These are phyloP conservation scores for Napeogenes inachia DNA, from an alignment of 2,888 invertebrate genomes.

Conservation along the genomic window DNA sequence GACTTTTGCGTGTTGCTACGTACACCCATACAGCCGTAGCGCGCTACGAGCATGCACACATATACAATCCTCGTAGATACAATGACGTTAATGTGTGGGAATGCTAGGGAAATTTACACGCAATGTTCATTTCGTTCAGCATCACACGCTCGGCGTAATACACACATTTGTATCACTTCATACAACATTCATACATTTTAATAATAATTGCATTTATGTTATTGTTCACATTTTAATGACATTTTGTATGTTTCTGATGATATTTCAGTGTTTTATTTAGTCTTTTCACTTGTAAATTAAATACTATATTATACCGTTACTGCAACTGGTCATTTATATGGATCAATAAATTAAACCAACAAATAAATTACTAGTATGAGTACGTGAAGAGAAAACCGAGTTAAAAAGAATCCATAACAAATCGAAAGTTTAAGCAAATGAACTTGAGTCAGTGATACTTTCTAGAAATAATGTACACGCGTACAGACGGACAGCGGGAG, in stretches of 20 bases:
- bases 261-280: background rate
- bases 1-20: slow-evolving; percentile 26
- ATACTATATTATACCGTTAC: no score
- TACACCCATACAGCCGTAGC: slow-evolving; percentile 34
- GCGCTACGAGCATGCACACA: slow-evolving; percentile 33
- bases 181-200: slow-evolving; percentile 58
- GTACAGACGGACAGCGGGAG: slow-evolving; percentile 23
- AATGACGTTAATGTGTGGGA: slow-evolving; percentile 61
- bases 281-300: no score
- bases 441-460: slow-evolving; percentile 59
- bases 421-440: slow-evolving; percentile 71
- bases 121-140: slow-evolving; percentile 58
- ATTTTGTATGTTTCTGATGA: background rate
- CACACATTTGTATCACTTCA: slow-evolving; percentile 69
- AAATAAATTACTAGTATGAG: slow-evolving; percentile 25
- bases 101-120: slow-evolving; percentile 73
- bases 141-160: slow-evolving; percentile 61
- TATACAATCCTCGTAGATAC: slow-evolving; percentile 42
- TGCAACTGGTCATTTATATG: no score
- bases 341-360: background rate
- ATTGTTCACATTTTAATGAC: slow-evolving; percentile 10
- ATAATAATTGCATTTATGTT: slow-evolving; percentile 53
- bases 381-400: slow-evolving; percentile 52
- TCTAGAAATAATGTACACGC: slow-evolving; percentile 62
- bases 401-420: slow-evolving; percentile 63